A percentile compares a stretch with the other conserved stretches of the same genome.
Evolutionary conservation across 1,140 invertebrate genomes (phyloP).

Genomic region (Augochlora pura): DNA sequence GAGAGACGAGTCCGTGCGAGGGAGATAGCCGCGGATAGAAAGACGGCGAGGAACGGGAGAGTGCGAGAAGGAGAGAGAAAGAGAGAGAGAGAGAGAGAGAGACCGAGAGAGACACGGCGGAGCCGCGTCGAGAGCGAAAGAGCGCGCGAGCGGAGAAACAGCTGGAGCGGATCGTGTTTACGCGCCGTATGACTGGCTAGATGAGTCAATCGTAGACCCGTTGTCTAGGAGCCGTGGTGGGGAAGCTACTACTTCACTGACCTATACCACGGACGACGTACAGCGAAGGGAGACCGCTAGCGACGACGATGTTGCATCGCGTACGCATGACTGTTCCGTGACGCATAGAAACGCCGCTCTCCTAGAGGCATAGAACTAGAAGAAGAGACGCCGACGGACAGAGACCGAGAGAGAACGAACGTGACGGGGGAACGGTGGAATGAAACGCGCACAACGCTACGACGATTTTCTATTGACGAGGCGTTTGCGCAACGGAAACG

Average conservation of each 20-base stretch:
- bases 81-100: background rate
- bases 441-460: background rate
- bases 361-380: background rate
- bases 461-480: slow-evolving; percentile 25
- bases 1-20: too few relatives aligned
- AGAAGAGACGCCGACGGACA: background rate
- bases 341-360: slow-evolving; percentile 27
- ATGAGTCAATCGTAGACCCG: slow-evolving; percentile 79
- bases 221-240: slow-evolving; percentile 74
- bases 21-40: background rate
- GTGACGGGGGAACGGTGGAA: too few relatives aligned
- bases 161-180: slow-evolving; percentile 67
- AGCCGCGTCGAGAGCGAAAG: slow-evolving; percentile 46
- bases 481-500: slow-evolving; percentile 4
- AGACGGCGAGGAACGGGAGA: too few relatives aligned
- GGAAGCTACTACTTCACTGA: slow-evolving; percentile 75
- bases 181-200: slow-evolving; percentile 72
- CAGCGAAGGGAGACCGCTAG: slow-evolving; percentile 60
- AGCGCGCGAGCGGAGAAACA: slow-evolving; percentile 48
- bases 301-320: slow-evolving; percentile 60
- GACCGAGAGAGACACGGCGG: slow-evolving; percentile 40
- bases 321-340: slow-evolving; percentile 51
- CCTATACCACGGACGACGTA: slow-evolving; percentile 74
- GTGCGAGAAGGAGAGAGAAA: background rate
- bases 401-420: background rate